Evolutionary conservation across 2,797 vertebrate species (phyloP).

Genomic region (Enteromius viviparus): DNA sequence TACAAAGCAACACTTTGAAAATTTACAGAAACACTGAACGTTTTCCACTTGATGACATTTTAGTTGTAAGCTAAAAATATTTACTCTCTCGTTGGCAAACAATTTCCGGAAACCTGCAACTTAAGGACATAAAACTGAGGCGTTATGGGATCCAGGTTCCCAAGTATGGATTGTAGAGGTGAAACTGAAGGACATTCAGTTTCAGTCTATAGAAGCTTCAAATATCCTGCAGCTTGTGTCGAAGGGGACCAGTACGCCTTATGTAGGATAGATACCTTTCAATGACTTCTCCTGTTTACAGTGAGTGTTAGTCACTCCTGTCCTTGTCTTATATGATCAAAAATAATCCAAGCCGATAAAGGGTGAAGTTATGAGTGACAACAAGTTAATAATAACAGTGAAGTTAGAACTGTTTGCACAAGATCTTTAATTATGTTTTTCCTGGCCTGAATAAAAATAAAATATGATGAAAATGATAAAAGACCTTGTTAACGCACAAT

Average conservation of each 20-base stretch:
- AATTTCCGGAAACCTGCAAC: background rate
- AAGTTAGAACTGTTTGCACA: background rate
- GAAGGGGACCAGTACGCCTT: slow-evolving; percentile 23
- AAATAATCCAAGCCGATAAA: slow-evolving; percentile 22
- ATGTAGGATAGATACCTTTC: slow-evolving; percentile 41
- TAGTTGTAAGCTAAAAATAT: background rate
- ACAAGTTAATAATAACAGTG: background rate
- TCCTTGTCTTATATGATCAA: slow-evolving; percentile 32
- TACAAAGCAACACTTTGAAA: background rate
- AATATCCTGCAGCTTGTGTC: slow-evolving; percentile 28
- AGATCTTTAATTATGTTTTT: slow-evolving; percentile 8
- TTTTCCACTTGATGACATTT: background rate
- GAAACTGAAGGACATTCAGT: slow-evolving; percentile 22
- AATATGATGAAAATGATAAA: too few relatives aligned
- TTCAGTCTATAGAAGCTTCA: slow-evolving; percentile 16
- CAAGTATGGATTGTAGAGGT: slow-evolving; percentile 32
- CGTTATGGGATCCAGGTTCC: background rate
- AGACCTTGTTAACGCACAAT: too few relatives aligned
- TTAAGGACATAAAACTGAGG: background rate
- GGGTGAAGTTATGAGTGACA: slow-evolving; percentile 17
- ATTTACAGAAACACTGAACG: background rate
- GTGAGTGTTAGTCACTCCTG: slow-evolving; percentile 24
- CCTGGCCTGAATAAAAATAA: background rate
- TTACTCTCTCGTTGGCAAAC: background rate
- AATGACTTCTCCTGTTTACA: background rate